Conservation (phyloP, 2,888 invertebrate genomes). For the Capitulum mitella region DNA sequence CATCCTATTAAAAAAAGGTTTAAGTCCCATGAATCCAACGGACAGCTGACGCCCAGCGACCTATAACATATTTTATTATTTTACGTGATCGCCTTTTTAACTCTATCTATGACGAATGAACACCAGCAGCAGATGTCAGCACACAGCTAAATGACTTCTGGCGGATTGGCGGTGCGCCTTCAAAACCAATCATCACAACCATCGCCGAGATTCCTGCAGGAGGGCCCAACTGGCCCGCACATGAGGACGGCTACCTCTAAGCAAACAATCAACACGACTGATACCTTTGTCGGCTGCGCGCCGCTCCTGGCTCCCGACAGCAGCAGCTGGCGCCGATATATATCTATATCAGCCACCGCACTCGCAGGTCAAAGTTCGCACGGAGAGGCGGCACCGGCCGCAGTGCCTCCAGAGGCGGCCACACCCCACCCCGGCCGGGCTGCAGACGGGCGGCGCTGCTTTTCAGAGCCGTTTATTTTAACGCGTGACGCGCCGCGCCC, state of each 20-base stretch:
- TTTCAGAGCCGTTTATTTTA: constrained; percentile 9
- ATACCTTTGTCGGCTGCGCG: neutral
- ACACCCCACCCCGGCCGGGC: neutral
- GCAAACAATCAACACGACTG: neutral
- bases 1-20: no score
- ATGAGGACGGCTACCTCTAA: neutral
- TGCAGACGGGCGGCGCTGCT: neutral
- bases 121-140: no score
- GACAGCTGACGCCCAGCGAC: no score
- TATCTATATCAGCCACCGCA: neutral
- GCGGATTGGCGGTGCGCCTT: no score
- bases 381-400: neutral
- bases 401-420: neutral
- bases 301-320: neutral
- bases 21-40: no score
- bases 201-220: no score
- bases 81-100: no score
- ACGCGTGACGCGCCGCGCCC: neutral
- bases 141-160: no score
- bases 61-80: no score
- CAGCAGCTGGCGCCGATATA: neutral
- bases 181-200: no score
- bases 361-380: neutral
- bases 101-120: no score
- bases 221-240: no score